A percentile compares a stretch with the other conserved stretches of the same genome.
phyloP scores from a whole-genome alignment of 2,797 vertebrate species.

The Mus caroli region DNA sequence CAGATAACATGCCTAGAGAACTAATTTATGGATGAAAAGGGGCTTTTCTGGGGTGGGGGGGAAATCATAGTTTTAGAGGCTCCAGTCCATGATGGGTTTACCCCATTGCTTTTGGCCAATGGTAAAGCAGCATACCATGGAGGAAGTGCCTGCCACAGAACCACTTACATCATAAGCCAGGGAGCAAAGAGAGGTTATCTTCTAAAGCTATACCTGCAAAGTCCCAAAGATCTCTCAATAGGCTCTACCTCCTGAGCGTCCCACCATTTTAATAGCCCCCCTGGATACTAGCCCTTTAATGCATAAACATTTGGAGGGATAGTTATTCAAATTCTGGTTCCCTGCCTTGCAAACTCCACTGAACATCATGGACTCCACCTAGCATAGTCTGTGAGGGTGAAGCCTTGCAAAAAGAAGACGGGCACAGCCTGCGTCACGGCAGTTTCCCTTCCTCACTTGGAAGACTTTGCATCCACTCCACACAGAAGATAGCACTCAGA shows the following conservation, averaged over 20 bases:
- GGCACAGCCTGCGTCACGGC: background rate
- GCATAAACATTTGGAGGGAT: background rate
- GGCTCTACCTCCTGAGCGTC: background rate
- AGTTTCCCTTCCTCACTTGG: background rate
- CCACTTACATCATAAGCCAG: background rate
- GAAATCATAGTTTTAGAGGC: background rate
- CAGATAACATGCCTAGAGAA: background rate
- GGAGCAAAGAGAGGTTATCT: background rate
- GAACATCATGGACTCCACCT: background rate
- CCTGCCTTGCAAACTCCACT: slow-evolving; percentile 2
- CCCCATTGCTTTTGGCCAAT: background rate
- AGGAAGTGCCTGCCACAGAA: background rate
- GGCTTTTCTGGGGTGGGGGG: too few species aligned
- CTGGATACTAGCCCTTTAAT: background rate
- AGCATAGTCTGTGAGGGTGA: background rate
- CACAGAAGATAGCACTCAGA: background rate
- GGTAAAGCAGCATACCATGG: background rate
- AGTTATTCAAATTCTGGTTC: background rate
- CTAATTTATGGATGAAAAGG: background rate
- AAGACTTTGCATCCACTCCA: background rate
- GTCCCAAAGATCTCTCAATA: background rate
- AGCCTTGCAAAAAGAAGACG: slow-evolving; percentile 5
- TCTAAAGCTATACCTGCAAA: background rate
- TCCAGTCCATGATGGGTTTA: background rate
- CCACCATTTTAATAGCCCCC: background rate